A percentile compares a stretch with the other conserved stretches of the same genome.
Conservation (phyloP, 2,797 vertebrate genomes). For the Hippoglossus hippoglossus region DNA sequence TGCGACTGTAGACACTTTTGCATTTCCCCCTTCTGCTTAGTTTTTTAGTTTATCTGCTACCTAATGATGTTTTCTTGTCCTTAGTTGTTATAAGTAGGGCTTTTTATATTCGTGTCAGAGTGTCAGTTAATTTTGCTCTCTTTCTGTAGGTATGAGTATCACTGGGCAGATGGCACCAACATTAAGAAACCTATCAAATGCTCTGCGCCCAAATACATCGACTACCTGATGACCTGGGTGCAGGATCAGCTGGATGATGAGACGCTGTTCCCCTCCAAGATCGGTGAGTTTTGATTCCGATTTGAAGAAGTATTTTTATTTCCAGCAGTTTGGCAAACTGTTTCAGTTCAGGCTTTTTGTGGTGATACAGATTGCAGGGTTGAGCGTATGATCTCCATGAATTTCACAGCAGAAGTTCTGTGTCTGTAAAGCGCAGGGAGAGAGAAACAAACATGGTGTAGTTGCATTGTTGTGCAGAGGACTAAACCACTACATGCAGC, state of each 20-base stretch:
- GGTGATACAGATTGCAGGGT: background rate
- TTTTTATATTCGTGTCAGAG: background rate
- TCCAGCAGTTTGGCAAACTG: background rate
- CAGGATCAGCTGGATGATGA: slow-evolving; percentile 98
- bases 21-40: slow-evolving; percentile 23
- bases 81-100: background rate
- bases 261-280: slow-evolving; percentile 96
- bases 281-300: slow-evolving; percentile 83
- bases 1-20: slow-evolving; percentile 26
- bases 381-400: background rate
- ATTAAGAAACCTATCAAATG: slow-evolving; percentile 98
- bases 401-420: background rate
- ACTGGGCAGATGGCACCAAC: slow-evolving; percentile 97
- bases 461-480: background rate
- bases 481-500: background rate
- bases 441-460: background rate
- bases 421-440: background rate
- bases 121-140: background rate
- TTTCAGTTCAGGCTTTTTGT: background rate
- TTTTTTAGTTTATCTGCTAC: slow-evolving; percentile 28
- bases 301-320: background rate
- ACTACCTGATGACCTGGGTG: slow-evolving; percentile 99
- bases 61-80: slow-evolving; percentile 13
- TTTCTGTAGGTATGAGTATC: slow-evolving; percentile 91
- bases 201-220: slow-evolving; percentile 96